Base-by-base conservation (phyloP, 2,888 invertebrate species). In the Eulithis prunata region DNA sequence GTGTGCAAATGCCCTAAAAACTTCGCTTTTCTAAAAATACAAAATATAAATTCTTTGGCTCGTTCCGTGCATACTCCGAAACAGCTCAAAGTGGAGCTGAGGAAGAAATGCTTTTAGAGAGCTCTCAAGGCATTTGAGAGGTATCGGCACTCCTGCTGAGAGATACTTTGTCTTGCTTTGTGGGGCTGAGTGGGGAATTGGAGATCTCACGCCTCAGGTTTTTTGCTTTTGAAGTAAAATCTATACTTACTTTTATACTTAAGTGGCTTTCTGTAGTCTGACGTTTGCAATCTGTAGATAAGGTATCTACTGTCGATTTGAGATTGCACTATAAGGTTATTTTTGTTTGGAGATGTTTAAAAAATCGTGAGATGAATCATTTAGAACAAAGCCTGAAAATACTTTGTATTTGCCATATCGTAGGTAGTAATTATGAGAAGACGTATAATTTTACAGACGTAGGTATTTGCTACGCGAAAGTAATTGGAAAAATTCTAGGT, bases 101-200 rank as follows among this genome's bases (percentile, higher is more conserved):
- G 51, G 62, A 43, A 67, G 64, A 63, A 72, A 69, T 64, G 70
- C 70, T 69, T 69, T 70, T 61, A 67, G 55, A 59, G 60, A 51
- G 47, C 69, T 59, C 69, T 70, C 64, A n/a, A 61, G 64, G 64
- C 57, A 49, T 66, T 60, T 63, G 64, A 71, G 70, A 55, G 69
- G 70, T 59, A 64, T 64, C 64, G 57, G 65, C 65, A 52, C 61
- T 61, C 61, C 4, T 38, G 52, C 52, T 11, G 49, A 57, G 66
- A 62, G 66, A 57, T 52, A 62, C 63, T 63, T 46, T 46, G 56
- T 58, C 53, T 58, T 54, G 64, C 58, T 63, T 63, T 63, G 63
- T 63, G 57, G 1, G 14, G 12, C 49, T 36, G 62, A 57, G 56
- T 51, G 57, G 36, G 46, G 38, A 54, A 54, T 54, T 54, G 54